Base-by-base conservation (phyloP, 2,888 invertebrate species). In the Balanococcus diminutus region DNA sequence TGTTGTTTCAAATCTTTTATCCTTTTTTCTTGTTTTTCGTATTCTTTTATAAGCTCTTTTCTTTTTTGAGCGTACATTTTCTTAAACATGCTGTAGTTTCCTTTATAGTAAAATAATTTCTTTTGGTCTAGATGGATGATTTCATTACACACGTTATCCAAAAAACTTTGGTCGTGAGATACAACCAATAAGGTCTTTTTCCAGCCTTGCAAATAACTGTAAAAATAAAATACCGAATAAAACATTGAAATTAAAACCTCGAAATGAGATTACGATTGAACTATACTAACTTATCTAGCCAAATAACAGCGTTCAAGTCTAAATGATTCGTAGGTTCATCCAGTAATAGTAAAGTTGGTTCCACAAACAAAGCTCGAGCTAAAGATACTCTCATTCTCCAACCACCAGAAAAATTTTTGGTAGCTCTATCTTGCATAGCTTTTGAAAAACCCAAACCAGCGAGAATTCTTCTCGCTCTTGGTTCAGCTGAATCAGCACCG, bases 111-210 rank as follows among this genome's bases (percentile, higher is more conserved):
- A 89, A 94, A 95, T 84, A 99, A 91, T 90, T 98, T 98, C 89
- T 96, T 96, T 88, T 94, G 94, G 90, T 99, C 98, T 88, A 99
- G 91, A 90, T 99, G 99, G 87, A 99, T 96, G 88, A 99, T 96
- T 91, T 99, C 99, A 86, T 99, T 98, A 90, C 99, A 99, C 3
- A 99, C 98, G 89, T 99, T 99, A 90, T 99, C 99, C 89, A 99
- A 93, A 92, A 99, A 99, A 88, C 98, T 98, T 91, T 99, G 99
- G 92, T 99, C 99, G 94, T 99, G 99, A 89, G 99, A 99, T 14
- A 99, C 99, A 87, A 99, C 96, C 39, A 99, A 91, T 2, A 99
- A 91, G 0, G 99, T 99, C 90, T 99, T 99, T 91, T 99, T 99
- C 99, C 99, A 99, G 2, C 93, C 93, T 92, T 99, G 98, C 28